Evolutionary conservation across 92 coral and sea anemone genomes (phyloP), one percentile per base, ranked within the genome.

Genomic region (Ricordea florida): DNA sequence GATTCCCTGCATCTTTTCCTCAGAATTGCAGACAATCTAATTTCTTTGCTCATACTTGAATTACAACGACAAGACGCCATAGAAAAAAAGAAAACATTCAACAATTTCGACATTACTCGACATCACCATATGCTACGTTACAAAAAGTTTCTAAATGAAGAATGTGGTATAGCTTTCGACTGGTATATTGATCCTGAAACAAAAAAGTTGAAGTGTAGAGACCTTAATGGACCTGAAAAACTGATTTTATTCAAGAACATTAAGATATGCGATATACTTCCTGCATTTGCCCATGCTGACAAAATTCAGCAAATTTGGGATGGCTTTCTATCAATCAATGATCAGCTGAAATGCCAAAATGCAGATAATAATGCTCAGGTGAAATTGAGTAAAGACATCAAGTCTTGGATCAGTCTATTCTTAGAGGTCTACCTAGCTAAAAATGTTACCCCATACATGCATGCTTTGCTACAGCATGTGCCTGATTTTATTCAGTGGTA

Each of bases 61-160:
- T n/a, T n/a, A n/a, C n/a, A n/a, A n/a, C n/a, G n/a, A n/a, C 73
- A 27, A 59, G 86, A 80, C 51, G 32, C 74, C 15, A 81, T 72
- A 5, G 87, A 81, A 38, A 81, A 72, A 38, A 81, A 71, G 59
- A 64, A 33, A 14, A 62, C 74, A 14, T 49, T 71, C 18, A 72
- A 62, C 10, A 53, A 59, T 6, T 72, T 81, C 20, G 50, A 62
- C 6, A 36, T 55, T 13, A 49, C 63, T 9, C 49, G 51, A 14
- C 64, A 32, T 25, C 25, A 28, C 8, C 81, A 81, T 15, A 52
- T 71, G 87, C 46, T 64, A 26, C 17, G 74, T 0, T 81, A 67
- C 47, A 42, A 57, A 8, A 25, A 23, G 13, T 18, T 50, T 15
- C 32, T 25, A 6, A 4, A n/a, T n/a, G n/a, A 44, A 18, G 48